Evolutionary conservation across 2,797 vertebrate genomes (phyloP).

Genomic region (Nasua narica): DNA sequence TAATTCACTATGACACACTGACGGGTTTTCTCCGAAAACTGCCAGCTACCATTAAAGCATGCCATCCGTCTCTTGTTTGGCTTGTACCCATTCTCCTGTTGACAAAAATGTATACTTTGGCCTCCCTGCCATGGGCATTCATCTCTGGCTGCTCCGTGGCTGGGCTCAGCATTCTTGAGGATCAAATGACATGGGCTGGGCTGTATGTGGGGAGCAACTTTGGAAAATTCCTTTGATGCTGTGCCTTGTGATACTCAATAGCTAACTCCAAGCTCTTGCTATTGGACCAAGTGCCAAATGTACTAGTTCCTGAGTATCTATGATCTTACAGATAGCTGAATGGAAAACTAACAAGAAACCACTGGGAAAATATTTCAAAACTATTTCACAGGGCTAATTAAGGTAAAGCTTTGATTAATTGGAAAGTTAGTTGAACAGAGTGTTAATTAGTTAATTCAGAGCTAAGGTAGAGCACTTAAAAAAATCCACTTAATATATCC

Average conservation of each 20-base stretch:
- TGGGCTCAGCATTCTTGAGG: conserved; percentile 62
- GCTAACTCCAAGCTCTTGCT: conserved; percentile 62
- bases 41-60: not conserved
- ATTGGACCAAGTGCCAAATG: conserved; percentile 68
- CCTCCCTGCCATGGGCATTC: not conserved
- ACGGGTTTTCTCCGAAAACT: not conserved
- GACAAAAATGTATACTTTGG: conserved; percentile 9
- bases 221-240: conserved; percentile 72
- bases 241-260: conserved; percentile 36
- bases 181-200: conserved; percentile 62
- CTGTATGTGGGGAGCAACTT: conserved; percentile 18
- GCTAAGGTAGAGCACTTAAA: not conserved
- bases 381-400: conserved; percentile 3
- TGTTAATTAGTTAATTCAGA: conserved; percentile 14
- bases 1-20: not conserved
- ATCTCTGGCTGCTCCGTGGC: not conserved
- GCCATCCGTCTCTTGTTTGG: not conserved
- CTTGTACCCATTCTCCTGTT: not conserved
- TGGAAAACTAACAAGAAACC: conserved; percentile 43
- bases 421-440: conserved; percentile 18
- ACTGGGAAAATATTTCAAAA: conserved; percentile 32
- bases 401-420: conserved; percentile 30
- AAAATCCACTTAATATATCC: not conserved
- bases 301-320: conserved; percentile 30
- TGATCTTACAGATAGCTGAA: conserved; percentile 52